Evolutionary conservation across 1,140 invertebrate genomes (phyloP), one percentile per base, ranked within the genome.

Genomic region (Pygmarrhopalites habei): DNA sequence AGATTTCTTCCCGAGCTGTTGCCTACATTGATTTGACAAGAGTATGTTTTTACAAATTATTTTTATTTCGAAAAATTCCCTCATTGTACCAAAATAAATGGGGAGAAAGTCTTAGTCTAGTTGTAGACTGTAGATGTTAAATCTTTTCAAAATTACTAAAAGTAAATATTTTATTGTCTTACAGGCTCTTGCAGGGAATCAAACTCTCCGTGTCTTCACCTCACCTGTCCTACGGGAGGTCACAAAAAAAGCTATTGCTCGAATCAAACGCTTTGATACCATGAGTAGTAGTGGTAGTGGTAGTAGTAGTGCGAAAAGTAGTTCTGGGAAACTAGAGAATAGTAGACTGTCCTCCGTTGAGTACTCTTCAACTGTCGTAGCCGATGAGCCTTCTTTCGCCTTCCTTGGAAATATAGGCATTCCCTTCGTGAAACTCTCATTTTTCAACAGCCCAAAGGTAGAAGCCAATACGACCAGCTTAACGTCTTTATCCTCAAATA

Each of bases 161-260:
- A n/a, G n/a, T n/a, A n/a, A n/a, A n/a, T n/a, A n/a, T n/a, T n/a
- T n/a, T n/a, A n/a, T n/a, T n/a, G n/a, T n/a, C n/a, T n/a, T n/a
- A n/a, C n/a, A n/a, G n/a, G 53, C 56, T 19, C 59, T 72, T 15
- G 46, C 39, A 47, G 69, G 69, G 47, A 69, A 71, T 60, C 35
- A 66, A 47, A 70, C 61, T 43, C 65, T 67, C 51, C 64, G 73
- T 72, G 75, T 60, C 72, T 73, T 58, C 71, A 73, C 60, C 67
- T 73, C 72, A 67, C 51, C 71, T 65, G 41, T 75, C 72, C 71
- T 72, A 15, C 46, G 63, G 15, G 65, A 67, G 53, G 62, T 70
- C 10, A 64, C 60, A 15, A 39, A 59, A n/a, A 70, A 67, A 60
- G 65, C 68, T 5, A 62, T 70, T 35, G 61, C 56, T n/a, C 32